These are phyloP conservation scores for Emberiza fucata DNA, from an alignment of 2,113 vertebrate species.

Conservation along the genomic window DNA sequence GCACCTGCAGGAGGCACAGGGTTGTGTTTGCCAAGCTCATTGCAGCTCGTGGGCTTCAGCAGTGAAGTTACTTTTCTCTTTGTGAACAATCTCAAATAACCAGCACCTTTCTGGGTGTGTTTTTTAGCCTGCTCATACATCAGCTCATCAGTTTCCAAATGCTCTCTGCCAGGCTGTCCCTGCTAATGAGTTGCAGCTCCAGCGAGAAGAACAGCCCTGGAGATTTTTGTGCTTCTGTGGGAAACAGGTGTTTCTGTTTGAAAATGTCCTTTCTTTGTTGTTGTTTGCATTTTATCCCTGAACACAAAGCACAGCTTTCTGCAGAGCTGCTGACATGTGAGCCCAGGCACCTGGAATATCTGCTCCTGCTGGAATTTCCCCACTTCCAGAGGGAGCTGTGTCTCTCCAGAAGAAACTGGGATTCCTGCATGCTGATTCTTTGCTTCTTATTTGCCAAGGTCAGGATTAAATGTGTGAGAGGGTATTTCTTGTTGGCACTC, in stretches of 20 bases:
- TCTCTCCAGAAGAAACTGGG: not conserved
- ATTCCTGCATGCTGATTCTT: not conserved
- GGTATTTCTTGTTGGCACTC: not conserved
- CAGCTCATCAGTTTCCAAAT: not conserved
- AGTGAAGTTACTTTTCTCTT: not conserved
- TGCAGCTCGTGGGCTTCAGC: not conserved
- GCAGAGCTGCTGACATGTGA: not conserved
- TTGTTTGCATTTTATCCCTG: not conserved
- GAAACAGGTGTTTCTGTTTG: not conserved
- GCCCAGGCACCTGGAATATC: not conserved
- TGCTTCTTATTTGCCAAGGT: not conserved
- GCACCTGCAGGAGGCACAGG: not conserved
- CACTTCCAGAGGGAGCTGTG: not conserved
- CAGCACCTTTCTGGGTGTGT: not conserved
- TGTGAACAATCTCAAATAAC: not conserved
- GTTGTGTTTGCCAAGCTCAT: rapidly evolving
- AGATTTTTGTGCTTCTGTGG: not conserved
- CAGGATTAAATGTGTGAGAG: not conserved
- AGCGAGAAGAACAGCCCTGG: not conserved
- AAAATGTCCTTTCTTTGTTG: not conserved
- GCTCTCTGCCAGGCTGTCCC: not conserved
- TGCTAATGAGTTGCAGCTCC: not conserved
- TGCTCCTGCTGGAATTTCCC: not conserved
- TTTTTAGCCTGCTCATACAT: not conserved
- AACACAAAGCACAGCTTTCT: not conserved